These are phyloP conservation scores for Chrysochloris asiatica DNA, from an alignment of 2,113 vertebrate genomes.

Conservation along the genomic window DNA sequence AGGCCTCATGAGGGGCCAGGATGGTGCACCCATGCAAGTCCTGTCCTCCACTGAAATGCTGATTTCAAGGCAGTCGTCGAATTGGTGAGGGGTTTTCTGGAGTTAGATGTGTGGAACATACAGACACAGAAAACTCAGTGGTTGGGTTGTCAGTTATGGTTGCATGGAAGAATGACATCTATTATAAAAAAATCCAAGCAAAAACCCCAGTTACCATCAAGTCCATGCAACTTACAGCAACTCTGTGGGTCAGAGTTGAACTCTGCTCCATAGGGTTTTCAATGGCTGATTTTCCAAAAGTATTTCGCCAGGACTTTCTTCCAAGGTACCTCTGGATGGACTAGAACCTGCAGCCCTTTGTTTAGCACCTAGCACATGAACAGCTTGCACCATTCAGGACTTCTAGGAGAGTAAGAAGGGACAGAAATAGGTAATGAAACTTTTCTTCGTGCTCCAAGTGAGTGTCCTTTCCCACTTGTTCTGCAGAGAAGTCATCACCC, in stretches of 20 bases:
- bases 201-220: not conserved
- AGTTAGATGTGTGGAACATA: not conserved
- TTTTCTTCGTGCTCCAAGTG: accelerated
- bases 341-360: not conserved
- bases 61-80: not conserved
- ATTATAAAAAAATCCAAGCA: not conserved
- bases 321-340: not conserved
- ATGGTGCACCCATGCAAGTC: not conserved
- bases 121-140: not conserved
- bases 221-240: not conserved
- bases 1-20: not conserved
- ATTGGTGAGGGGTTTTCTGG: too few relatives aligned
- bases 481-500: slow-evolving; percentile 78
- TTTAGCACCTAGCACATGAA: not conserved
- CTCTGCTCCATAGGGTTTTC: not conserved
- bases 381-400: not conserved
- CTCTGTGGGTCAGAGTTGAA: not conserved
- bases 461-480: not conserved
- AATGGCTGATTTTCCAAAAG: not conserved
- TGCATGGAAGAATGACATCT: not conserved
- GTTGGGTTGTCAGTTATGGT: too few relatives aligned
- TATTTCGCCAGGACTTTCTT: not conserved
- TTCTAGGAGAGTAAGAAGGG: not conserved
- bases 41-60: not conserved
- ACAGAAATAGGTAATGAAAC: too few relatives aligned